Base-by-base conservation (phyloP, 2,888 invertebrate genomes). In the Microplitis manilae region DNA sequence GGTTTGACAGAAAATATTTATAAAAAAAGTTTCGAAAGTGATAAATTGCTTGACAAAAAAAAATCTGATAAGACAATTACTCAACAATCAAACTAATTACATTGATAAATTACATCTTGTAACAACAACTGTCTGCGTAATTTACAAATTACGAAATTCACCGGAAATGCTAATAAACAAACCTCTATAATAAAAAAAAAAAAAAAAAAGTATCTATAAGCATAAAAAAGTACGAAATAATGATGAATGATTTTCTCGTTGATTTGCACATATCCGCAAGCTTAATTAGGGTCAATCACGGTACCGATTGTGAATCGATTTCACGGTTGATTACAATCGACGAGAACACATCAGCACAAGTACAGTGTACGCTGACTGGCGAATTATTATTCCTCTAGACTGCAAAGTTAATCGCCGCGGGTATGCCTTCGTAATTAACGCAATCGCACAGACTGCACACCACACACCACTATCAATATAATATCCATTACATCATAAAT, bases 251-350 rank as follows among this genome's bases (percentile, higher is more conserved):
- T 85, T 86, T 83, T 67, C 68, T 74, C 61, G 65, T 30, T 40
- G 62, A 60, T 70, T 60, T 8, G 61, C 41, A 68, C 79, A 80
- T 77, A 81, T 83, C 83, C 83, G 81, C 83, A 81, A 79, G 82
- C 86, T 87, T 88, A 87, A 88, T 88, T 87, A 87, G 83, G 84
- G 84, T 86, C 87, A 88, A 88, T 88, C 87, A 85, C 83, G 77
- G 38, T 79, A 80, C 77, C 85, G 86, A 88, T 88, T 87, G 88
- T 87, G 80, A 81, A 81, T 82, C 82, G 82, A 82, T 82, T 82
- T 82, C 81, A 81, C 80, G 79, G 64, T 82, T 82, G 81, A 81
- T 81, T 82, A 80, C 81, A 79, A 82, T 82, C 79, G 79, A 79
- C 79, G 79, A 74, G 76, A 73, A 76, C 72, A 67, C 67, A 40